phyloP scores from a whole-genome alignment of 2,888 invertebrate species.

The Dicyrtomina minuta region DNA sequence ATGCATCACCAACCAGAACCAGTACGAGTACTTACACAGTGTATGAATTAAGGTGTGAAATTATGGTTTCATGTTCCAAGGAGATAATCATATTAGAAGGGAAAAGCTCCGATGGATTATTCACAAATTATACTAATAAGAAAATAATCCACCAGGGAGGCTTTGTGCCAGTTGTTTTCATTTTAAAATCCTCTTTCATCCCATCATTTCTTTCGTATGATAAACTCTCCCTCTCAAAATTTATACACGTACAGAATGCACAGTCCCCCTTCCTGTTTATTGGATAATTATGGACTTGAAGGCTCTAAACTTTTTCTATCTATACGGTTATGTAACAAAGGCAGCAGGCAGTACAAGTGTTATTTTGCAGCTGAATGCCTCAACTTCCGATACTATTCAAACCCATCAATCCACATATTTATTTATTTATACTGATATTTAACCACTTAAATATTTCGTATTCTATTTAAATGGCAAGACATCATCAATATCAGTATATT shows the following conservation, averaged over 20 bases:
- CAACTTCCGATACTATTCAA: no score
- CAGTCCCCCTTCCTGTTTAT: background rate
- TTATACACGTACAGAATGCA: background rate
- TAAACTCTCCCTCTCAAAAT: background rate
- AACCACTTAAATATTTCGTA: no score
- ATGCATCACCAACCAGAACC: no score
- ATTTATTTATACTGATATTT: no score
- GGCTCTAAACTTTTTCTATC: background rate
- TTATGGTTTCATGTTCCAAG: slow-evolving; percentile 12
- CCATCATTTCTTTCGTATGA: slow-evolving; percentile 19
- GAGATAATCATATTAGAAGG: slow-evolving; percentile 7
- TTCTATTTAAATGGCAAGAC: no score
- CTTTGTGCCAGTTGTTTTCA: background rate
- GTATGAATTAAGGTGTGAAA: slow-evolving; percentile 5
- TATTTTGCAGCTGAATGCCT: no score
- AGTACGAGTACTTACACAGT: no score
- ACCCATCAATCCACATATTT: no score
- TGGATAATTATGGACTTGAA: slow-evolving; percentile 4
- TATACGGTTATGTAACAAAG: background rate
- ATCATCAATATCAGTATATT: no score
- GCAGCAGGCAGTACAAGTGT: no score
- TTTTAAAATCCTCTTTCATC: slow-evolving; percentile 9
- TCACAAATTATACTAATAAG: slow-evolving; percentile 27
- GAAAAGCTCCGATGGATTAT: slow-evolving; percentile 15
- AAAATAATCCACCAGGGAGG: slow-evolving; percentile 25